These are phyloP conservation scores for Brachyopa scutellaris DNA, from an alignment of 2,888 invertebrate species.

Conservation along the genomic window DNA sequence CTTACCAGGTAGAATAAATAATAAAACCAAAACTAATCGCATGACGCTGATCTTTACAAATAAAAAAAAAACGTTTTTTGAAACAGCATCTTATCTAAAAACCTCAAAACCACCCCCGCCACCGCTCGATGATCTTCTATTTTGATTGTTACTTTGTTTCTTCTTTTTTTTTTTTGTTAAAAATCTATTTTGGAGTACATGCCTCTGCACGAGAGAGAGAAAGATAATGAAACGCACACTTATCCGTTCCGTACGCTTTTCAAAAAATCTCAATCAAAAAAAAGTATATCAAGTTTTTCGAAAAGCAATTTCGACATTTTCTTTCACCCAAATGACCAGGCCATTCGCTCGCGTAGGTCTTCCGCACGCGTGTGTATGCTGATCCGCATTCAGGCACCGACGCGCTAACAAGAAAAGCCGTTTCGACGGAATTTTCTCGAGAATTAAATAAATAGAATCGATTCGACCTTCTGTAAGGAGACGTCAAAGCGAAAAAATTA, in stretches of 20 bases:
- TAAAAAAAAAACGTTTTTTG: background rate
- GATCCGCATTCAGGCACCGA: conserved; percentile 18
- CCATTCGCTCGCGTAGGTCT: conserved; percentile 48
- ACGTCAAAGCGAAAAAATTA: conserved; percentile 28
- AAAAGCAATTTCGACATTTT: conserved; percentile 28
- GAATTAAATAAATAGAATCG: conserved; percentile 56
- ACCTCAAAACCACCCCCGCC: conserved; percentile 5
- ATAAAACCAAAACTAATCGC: background rate
- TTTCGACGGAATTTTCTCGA: conserved; percentile 41
- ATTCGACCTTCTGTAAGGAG: conserved; percentile 57
- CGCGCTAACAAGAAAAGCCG: conserved; percentile 19
- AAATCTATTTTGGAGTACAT: conserved; percentile 48
- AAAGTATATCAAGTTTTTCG: conserved; percentile 2
- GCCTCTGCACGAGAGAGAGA: conserved; percentile 10
- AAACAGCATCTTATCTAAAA: conserved; percentile 17
- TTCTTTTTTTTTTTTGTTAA: background rate
- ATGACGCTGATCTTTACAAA: background rate
- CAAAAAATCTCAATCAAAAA: background rate
- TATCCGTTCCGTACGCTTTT: background rate
- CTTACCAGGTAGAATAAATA: background rate
- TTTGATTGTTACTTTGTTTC: too few species aligned
- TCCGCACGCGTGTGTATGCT: conserved; percentile 39
- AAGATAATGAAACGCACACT: background rate
- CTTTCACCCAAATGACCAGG: conserved; percentile 14
- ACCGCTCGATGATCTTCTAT: background rate